Evolutionary conservation across 2,888 invertebrate genomes (phyloP).

Genomic region (Sarcophaga rosellei): DNA sequence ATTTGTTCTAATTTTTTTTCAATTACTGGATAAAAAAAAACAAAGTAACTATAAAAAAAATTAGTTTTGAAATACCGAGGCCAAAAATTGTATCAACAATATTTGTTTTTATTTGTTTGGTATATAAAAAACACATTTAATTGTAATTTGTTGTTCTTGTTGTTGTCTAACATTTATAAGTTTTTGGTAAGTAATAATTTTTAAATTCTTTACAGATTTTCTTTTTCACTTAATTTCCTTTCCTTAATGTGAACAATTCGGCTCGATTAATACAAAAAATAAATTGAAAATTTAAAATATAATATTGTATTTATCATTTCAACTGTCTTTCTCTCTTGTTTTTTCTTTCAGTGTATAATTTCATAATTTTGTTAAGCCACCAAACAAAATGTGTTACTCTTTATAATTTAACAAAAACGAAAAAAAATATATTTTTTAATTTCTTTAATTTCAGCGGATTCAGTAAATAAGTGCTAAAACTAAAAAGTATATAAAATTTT

Average conservation of each 20-base stretch:
- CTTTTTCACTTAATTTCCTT: conserved; percentile 35
- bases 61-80: not conserved
- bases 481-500: not conserved
- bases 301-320: not conserved
- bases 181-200: conserved; percentile 69
- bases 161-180: conserved; percentile 62
- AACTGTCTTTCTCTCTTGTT: conserved; percentile 33
- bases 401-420: conserved; percentile 22
- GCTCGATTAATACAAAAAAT: conserved; percentile 50
- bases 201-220: conserved; percentile 43
- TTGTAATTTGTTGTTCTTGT: conserved; percentile 58
- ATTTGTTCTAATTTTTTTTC: not conserved
- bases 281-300: not conserved
- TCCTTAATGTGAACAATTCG: conserved; percentile 37
- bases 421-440: conserved; percentile 38
- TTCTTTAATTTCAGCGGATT: conserved; percentile 63
- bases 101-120: conserved; percentile 57
- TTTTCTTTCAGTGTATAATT: conserved; percentile 68
- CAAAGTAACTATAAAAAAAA: not conserved
- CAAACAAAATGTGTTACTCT: not conserved
- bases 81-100: conserved; percentile 36
- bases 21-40: not conserved
- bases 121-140: conserved; percentile 53
- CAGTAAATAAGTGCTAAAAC: conserved; percentile 55
- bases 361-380: conserved; percentile 61